Evolutionary conservation across 2,797 vertebrate genomes (phyloP).

Genomic region (Luscinia megarhynchos): DNA sequence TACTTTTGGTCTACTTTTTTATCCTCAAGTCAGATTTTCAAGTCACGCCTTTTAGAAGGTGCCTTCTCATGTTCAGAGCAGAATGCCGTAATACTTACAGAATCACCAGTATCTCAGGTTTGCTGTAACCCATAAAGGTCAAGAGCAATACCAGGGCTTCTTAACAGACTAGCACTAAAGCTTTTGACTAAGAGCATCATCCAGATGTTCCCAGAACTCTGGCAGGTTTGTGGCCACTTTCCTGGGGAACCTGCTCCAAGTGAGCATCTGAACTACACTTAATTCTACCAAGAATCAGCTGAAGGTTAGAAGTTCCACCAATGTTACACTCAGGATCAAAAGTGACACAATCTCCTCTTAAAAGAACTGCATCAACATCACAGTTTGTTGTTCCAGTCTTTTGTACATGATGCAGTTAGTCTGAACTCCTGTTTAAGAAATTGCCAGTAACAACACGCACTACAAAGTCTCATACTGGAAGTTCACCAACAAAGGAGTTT

Average conservation of each 20-base stretch:
- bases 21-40: not conserved
- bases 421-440: not conserved
- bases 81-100: not conserved
- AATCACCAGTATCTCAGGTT: rapidly evolving
- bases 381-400: not conserved
- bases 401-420: not conserved
- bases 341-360: rapidly evolving
- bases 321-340: not conserved
- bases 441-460: not conserved
- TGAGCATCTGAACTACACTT: not conserved
- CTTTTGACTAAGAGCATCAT: rapidly evolving
- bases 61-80: not conserved
- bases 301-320: not conserved
- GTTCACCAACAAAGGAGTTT: slow-evolving; percentile 38
- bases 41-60: not conserved
- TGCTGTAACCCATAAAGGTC: rapidly evolving
- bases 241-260: not conserved
- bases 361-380: not conserved
- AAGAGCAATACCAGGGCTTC: not conserved
- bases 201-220: rapidly evolving
- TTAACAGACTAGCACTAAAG: not conserved
- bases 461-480: not conserved
- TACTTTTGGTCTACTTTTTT: not conserved
- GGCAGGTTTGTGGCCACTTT: not conserved
- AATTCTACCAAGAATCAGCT: not conserved